Conservation (phyloP, 2,888 invertebrate species). For the Schrankia costaestrigalis region DNA sequence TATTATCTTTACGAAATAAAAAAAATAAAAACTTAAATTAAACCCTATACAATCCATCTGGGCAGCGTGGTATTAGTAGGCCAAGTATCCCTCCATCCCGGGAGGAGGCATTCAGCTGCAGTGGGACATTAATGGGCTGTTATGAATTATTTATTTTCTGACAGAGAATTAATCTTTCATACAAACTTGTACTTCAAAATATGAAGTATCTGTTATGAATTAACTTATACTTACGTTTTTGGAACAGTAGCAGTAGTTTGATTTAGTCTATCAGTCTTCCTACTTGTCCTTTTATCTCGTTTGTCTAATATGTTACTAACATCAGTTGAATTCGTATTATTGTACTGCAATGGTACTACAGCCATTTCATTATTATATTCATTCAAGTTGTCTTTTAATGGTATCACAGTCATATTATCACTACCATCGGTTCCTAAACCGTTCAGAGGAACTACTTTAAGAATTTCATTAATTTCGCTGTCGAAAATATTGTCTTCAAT, state of each 20-base stretch:
- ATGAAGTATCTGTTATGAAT: no score
- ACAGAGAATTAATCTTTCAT: no score
- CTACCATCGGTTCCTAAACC: not conserved
- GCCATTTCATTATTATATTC: conserved; percentile 49
- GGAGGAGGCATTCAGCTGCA: no score
- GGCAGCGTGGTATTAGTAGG: no score
- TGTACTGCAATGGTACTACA: conserved; percentile 60
- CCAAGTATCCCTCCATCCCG: no score
- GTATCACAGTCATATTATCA: conserved; percentile 46
- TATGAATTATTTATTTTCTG: no score
- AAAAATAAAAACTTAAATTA: no score
- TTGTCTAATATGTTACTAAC: conserved; percentile 60
- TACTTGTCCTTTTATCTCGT: conserved; percentile 73
- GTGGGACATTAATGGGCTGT: no score
- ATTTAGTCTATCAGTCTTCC: conserved; percentile 73
- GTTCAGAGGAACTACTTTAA: conserved; percentile 64
- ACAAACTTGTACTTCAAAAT: no score
- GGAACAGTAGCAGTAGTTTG: conserved; percentile 75
- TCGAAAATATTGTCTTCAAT: conserved; percentile 33
- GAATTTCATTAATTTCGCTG: conserved; percentile 50
- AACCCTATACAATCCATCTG: no score
- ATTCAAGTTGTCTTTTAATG: conserved; percentile 40
- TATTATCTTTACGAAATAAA: no score
- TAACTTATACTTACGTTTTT: conserved; percentile 62
- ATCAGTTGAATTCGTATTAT: conserved; percentile 67